phyloP scores from a whole-genome alignment of 2,888 invertebrate species.

The Ischnus inquisitorius region DNA sequence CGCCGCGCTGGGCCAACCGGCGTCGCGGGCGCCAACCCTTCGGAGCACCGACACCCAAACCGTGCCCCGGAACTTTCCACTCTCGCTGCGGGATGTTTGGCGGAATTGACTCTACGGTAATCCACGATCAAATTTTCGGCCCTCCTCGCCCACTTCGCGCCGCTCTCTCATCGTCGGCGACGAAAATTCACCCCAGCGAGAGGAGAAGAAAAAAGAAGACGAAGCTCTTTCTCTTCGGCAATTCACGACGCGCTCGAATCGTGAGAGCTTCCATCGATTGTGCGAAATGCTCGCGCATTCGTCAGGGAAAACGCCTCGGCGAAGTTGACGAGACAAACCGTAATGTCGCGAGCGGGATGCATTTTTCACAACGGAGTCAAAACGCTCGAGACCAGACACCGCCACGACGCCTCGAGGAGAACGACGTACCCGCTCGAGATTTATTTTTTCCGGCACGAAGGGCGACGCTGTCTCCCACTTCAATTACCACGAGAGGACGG shows the following conservation, averaged over 20 bases:
- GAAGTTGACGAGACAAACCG: conserved; percentile 1
- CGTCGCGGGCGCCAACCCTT: background rate
- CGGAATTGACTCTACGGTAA: conserved; percentile 66
- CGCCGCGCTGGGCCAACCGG: conserved; percentile 24
- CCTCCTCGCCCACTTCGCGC: background rate
- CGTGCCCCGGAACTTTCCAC: conserved; percentile 63
- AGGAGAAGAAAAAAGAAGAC: background rate
- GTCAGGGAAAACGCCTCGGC: conserved; percentile 18
- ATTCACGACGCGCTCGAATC: background rate
- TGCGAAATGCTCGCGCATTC: background rate
- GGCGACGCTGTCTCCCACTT: conserved; percentile 41
- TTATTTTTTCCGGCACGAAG: conserved; percentile 38
- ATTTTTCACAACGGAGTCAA: conserved; percentile 30
- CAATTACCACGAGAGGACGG: conserved; percentile 61
- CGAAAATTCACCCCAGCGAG: conserved; percentile 19
- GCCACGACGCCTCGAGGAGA: background rate
- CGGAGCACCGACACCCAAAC: background rate
- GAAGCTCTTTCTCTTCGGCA: background rate
- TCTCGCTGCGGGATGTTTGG: conserved; percentile 58
- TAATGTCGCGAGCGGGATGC: background rate
- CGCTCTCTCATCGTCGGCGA: background rate
- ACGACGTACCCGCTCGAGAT: background rate
- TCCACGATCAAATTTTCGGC: conserved; percentile 69
- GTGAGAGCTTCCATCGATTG: background rate
- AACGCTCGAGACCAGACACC: conserved; percentile 55